Conservation (phyloP, 1,140 invertebrate genomes). For the Chionoecetes opilio region DNA sequence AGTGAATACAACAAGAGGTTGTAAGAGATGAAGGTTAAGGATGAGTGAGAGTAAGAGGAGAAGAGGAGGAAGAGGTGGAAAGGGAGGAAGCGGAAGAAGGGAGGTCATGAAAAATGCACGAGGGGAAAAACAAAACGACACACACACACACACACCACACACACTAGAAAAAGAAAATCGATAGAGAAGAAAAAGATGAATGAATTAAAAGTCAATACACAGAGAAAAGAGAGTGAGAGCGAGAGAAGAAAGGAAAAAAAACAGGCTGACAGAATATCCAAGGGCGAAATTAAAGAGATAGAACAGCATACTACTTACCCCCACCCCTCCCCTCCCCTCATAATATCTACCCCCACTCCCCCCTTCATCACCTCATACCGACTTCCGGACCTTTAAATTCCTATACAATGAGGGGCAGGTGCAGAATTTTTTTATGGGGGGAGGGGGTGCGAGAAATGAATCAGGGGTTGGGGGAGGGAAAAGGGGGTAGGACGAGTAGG, state of each 20-base stretch:
- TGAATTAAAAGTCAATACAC: background rate
- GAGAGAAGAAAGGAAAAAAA: conserved; percentile 33
- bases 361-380: conserved; percentile 1
- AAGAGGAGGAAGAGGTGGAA: background rate
- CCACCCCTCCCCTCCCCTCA: background rate
- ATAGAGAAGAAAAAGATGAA: background rate
- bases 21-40: too few relatives aligned
- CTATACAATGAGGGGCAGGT: background rate
- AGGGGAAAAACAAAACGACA: too few relatives aligned
- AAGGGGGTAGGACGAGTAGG: background rate
- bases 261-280: background rate
- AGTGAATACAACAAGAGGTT: too few relatives aligned
- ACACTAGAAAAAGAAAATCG: background rate
- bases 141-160: too few relatives aligned
- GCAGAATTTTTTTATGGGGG: background rate
- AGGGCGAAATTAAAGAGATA: too few relatives aligned
- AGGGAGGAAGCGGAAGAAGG: background rate
- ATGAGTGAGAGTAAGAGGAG: background rate
- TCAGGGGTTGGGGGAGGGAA: background rate
- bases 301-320: background rate
- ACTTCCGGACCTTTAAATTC: background rate
- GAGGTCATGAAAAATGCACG: background rate
- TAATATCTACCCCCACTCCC: background rate
- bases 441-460: background rate
- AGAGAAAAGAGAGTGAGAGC: background rate